Percentiles rank a stretch among this genome's conserved stretches.
phyloP scores from a whole-genome alignment of 2,888 invertebrate genomes.

The Coelinius sp. region DNA sequence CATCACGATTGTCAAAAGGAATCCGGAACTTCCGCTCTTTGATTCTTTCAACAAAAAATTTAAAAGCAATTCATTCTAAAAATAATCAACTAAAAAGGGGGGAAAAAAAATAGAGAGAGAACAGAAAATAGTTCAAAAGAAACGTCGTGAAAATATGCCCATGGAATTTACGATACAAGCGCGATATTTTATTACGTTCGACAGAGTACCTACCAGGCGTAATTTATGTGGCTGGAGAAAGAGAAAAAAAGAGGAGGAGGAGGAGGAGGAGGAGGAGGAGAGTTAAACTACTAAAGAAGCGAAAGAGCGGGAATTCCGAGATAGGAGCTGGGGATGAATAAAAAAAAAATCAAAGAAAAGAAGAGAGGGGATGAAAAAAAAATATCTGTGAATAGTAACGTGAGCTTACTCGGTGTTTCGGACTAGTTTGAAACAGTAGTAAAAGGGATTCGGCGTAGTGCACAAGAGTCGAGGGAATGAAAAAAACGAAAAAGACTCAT shows the following conservation, averaged over 20 bases:
- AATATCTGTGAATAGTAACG: slow-evolving; percentile 27
- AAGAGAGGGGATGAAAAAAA: slow-evolving; percentile 44
- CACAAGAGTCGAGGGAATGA: slow-evolving; percentile 42
- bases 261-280: slow-evolving; percentile 22
- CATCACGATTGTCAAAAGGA: not conserved
- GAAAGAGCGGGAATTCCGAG: slow-evolving; percentile 40
- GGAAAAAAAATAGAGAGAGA: slow-evolving; percentile 1
- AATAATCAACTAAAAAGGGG: slow-evolving; percentile 15
- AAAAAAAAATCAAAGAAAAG: slow-evolving; percentile 42
- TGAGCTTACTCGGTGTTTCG: slow-evolving; percentile 42
- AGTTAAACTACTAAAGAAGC: slow-evolving; percentile 34
- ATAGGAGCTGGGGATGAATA: slow-evolving; percentile 28
- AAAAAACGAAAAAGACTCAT: slow-evolving; percentile 40
- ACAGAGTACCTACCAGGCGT: slow-evolving; percentile 60
- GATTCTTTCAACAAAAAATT: not conserved
- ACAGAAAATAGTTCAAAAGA: slow-evolving; percentile 43
- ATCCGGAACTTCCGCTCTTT: not conserved
- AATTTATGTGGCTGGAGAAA: slow-evolving; percentile 60
- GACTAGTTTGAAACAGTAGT: slow-evolving; percentile 56
- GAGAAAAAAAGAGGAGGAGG: slow-evolving; percentile 18
- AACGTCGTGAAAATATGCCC: slow-evolving; percentile 59
- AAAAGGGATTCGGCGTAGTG: slow-evolving; percentile 51
- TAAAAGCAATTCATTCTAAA: not conserved
- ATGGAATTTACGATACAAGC: slow-evolving; percentile 63
- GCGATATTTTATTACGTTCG: slow-evolving; percentile 65